Conservation (phyloP, 2,113 vertebrate species). For the Myrmecobius fasciatus region DNA sequence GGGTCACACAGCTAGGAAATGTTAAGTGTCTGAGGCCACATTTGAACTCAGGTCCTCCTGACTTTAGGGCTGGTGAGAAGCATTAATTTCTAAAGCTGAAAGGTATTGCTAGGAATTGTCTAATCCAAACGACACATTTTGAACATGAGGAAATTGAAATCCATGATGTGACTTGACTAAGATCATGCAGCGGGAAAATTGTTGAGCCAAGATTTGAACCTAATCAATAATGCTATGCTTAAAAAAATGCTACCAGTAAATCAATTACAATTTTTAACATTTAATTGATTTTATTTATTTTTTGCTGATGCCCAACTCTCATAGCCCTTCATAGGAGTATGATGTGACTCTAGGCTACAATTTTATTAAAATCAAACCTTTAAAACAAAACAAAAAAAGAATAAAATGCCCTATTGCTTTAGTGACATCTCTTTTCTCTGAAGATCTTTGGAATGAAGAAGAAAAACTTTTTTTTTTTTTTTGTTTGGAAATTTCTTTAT, state of each 20-base stretch:
- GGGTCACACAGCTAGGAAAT: too few species aligned
- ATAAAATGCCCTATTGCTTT: not conserved
- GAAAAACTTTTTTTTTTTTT: slow-evolving; percentile 32
- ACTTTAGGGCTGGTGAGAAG: too few species aligned
- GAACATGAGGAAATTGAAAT: not conserved
- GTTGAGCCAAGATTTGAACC: not conserved
- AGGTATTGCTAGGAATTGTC: too few species aligned
- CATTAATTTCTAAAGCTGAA: too few species aligned
- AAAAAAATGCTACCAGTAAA: not conserved
- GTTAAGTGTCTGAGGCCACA: too few species aligned
- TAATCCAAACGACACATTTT: not conserved
- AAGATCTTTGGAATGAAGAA: slow-evolving; percentile 10
- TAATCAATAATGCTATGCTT: not conserved
- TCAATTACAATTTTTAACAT: not conserved
- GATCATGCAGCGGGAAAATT: not conserved
- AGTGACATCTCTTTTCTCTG: not conserved
- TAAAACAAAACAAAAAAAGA: not conserved
- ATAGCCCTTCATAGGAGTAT: not conserved
- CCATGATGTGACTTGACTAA: not conserved
- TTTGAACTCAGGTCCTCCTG: too few species aligned
- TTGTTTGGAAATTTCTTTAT: slow-evolving; percentile 33
- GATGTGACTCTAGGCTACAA: not conserved
- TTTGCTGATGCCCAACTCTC: not conserved
- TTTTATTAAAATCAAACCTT: not conserved
- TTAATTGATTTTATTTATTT: not conserved